Base-by-base conservation (phyloP, 2,797 vertebrate species). In the Knipowitschia caucasica region DNA sequence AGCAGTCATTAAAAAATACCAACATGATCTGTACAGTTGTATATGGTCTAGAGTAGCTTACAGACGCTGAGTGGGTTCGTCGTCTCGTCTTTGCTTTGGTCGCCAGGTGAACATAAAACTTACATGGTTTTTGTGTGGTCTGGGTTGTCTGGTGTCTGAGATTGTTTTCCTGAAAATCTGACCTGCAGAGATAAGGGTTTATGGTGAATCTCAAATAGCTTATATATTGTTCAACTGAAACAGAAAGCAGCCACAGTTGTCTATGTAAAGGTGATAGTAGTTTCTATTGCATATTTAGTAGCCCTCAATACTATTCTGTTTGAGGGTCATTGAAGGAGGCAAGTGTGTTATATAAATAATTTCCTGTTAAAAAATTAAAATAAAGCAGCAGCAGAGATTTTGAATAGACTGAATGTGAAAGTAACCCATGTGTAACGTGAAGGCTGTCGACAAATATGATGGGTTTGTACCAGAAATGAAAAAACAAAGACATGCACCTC, bases 221-320 rank as follows among this genome's bases (percentile, higher is more conserved):
- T 85, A 83, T 85, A 81, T 30, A 56, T 50, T 43, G 43, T 34
- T 27, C 20, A 51, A 63, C 69, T 33, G 6, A 44, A 66, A 58
- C 42, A 67, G 33, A 39, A 60, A 67, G 69, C 40, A 29, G 73
- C 51, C 64, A 69, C 60, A 64, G 67, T 8, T 53, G 57, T 53
- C 69, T 38, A 63, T 67, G 50, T 55, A 66, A 66, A 50, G 62
- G 57, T 67, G 73, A 73, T 62, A 69, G 58, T 70, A 18, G 4
- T 66, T 83, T 83, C 73, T 85, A 83, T 87, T 89, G 87, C 87
- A 89, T 89, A 87, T 80, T 83, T 65, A 69, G 76, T 53, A 75
- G 59, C 75, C 71, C 77, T 77, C 73, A 74, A 73, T 82, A 78
- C 77, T 67, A 71, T 69, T 78, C 33, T 56, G 34, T 20, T 40